Percentiles rank a stretch among this genome's conserved stretches.
Conservation (phyloP, 1,140 invertebrate genomes). For the Phortica variegata region DNA sequence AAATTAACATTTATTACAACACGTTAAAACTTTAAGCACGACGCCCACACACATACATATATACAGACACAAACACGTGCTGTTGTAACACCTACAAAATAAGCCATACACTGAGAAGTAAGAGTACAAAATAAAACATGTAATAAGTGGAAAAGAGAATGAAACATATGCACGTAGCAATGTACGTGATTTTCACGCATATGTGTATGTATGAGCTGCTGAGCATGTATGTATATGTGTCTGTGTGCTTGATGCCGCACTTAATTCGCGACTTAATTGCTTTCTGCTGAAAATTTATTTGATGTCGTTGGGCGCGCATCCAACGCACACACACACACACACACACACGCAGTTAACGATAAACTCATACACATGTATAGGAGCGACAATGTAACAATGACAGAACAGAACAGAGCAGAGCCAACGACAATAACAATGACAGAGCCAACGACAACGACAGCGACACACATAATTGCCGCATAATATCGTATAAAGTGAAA, state of each 20-base stretch:
- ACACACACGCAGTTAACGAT: too few relatives aligned
- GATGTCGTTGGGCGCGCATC: too few relatives aligned
- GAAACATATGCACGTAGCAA: conserved; percentile 15
- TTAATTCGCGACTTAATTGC: conserved; percentile 56
- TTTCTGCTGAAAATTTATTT: conserved; percentile 56
- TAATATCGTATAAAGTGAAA: conserved; percentile 56
- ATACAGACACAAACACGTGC: conserved; percentile 11
- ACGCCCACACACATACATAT: conserved; percentile 18
- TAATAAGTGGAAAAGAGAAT: too few relatives aligned
- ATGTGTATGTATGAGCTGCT: conserved; percentile 4
- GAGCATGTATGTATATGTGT: conserved; percentile 8
- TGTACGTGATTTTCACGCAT: conserved; percentile 25
- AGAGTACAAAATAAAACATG: too few relatives aligned
- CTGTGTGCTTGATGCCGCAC: conserved; percentile 31
- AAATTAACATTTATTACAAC: conserved; percentile 57
- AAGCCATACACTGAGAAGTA: too few relatives aligned
- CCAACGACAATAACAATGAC: too few relatives aligned
- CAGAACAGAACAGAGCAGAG: too few relatives aligned
- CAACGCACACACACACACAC: too few relatives aligned
- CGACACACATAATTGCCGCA: conserved; percentile 55
- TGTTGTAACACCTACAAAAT: too few relatives aligned
- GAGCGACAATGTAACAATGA: too few relatives aligned
- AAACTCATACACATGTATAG: too few relatives aligned
- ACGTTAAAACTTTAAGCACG: conserved; percentile 53
- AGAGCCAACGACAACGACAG: conserved; percentile 3